Base-by-base conservation (phyloP, 1,140 invertebrate species). In the Drosophila ambigua region DNA sequence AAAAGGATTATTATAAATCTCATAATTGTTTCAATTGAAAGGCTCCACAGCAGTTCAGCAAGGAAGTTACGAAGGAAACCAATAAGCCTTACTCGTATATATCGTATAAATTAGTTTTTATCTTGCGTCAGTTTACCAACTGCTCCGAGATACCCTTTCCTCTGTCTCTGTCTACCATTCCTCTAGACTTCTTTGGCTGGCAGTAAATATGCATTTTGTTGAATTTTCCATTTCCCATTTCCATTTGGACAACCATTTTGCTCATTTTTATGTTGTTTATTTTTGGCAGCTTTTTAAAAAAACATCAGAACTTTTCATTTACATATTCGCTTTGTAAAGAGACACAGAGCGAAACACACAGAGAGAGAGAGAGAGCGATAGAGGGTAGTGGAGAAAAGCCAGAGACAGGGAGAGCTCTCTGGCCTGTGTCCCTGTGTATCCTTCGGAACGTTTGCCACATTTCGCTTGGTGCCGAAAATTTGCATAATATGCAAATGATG, bases 401-500 rank as follows among this genome's bases (percentile, higher is more conserved):
- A 62, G 20, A 28, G 13, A 39, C 6, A 26, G 54, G 20, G 35
- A 39, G 35, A 39, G 35, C 35, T 39, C 35, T 39, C 35, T 39
- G 11, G 35, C 35, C 35, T 39, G 49, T 72, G 55, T 57, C 59
- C 15, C 83, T 88, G 72, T 73, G 79, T 77, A 79, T 87, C 83
- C 83, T 87, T 83, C 71, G 83, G 65, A 79, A 66, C 83, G 76
- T 84, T 84, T 79, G 72, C 76, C 72, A 67, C 71, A 77, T 77
- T 76, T 73, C 60, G 77, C 81, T 76, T 75, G 75, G 73, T 83
- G 80, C 75, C 81, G 52, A 72, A 85, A 90, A 91, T 91, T 91
- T 91, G 78, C 89, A 91, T 91, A 91, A 91, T 89, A 91, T 91
- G 89, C 83, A 90, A 91, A 89, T 90, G 83, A 89, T 79, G 74